These are phyloP conservation scores for Fukomys damarensis DNA, from an alignment of 2,113 vertebrate species.

Conservation along the genomic window DNA sequence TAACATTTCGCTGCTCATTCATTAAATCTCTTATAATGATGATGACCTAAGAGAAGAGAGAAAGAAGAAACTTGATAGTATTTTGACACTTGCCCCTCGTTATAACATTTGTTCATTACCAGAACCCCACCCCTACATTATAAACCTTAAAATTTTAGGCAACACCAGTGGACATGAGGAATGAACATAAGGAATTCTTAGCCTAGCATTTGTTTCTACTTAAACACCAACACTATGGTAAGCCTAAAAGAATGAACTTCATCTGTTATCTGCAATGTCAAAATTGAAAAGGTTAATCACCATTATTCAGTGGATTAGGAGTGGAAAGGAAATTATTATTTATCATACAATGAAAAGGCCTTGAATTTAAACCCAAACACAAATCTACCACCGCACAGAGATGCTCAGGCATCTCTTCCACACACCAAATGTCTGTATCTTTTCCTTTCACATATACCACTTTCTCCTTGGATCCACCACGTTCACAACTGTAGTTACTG, in stretches of 20 bases:
- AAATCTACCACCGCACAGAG: slow-evolving; percentile 39
- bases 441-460: neutral
- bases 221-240: slow-evolving; percentile 38
- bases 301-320: slow-evolving; percentile 74
- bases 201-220: neutral
- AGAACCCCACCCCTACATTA: neutral
- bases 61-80: slow-evolving; percentile 17
- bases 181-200: too few species aligned
- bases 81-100: neutral
- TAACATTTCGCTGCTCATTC: neutral
- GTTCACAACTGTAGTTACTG: neutral
- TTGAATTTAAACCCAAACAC: slow-evolving; percentile 36
- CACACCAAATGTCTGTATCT: neutral
- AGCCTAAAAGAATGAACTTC: slow-evolving; percentile 56
- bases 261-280: slow-evolving; percentile 80
- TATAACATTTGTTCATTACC: slow-evolving; percentile 25
- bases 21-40: slow-evolving; percentile 15
- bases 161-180: neutral
- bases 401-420: slow-evolving; percentile 7
- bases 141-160: slow-evolving; percentile 31
- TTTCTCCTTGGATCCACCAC: slow-evolving; percentile 14
- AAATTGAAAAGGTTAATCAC: slow-evolving; percentile 83
- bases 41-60: neutral
- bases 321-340: slow-evolving; percentile 64
- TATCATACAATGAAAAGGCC: slow-evolving; percentile 39